Base-by-base conservation (phyloP, 2,797 vertebrate species). In the Pogonophryne albipinna region DNA sequence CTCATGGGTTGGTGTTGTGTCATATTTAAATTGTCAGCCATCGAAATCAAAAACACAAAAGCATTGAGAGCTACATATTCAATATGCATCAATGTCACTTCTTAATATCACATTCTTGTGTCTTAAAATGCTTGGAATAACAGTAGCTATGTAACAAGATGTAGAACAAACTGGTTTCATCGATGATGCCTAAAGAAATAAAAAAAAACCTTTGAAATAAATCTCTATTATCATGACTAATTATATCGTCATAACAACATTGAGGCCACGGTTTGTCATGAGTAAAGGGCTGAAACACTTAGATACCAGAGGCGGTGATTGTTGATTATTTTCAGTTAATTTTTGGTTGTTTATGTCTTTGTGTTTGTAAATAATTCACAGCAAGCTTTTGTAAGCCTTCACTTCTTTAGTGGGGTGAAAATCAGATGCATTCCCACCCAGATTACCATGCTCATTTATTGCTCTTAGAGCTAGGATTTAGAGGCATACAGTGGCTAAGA, bases 401-500 rank as follows among this genome's bases (percentile, higher is more conserved):
- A 69, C 71, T 83, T 78, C 79, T 85, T 83, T 74, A 65, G 44
- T 77, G 47, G 69, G 83, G 76, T 79, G 81, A 67, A 91, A 93
- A 93, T 93, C 87, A 89, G 86, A 92, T 82, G 81, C 64, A 68
- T 86, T 88, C 72, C 73, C 74, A 73, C 81, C 83, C 88, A 93
- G 91, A 94, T 94, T 93, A 93, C 66, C 69, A 84, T 79, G 87
- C 88, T 93, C 85, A 92, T 91, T 91, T 90, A 84, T 86, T 88
- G 84, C 90, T 89, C 75, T 86, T 83, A 85, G 83, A 91, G 85
- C 85, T 68, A 74, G 87, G 92, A 94, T 94, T 94, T 93, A 89
- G 88, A 90, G 68, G 76, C 91, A 92, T 76, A 92, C 89, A 93
- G 88, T 89, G 91, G 89, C 91, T 94, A 93, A 94, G 64, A 93